A percentile compares a stretch with the other conserved stretches of the same genome.
Conservation (phyloP, 2,113 vertebrate genomes). For the Lethenteron camtschaticum region DNA sequence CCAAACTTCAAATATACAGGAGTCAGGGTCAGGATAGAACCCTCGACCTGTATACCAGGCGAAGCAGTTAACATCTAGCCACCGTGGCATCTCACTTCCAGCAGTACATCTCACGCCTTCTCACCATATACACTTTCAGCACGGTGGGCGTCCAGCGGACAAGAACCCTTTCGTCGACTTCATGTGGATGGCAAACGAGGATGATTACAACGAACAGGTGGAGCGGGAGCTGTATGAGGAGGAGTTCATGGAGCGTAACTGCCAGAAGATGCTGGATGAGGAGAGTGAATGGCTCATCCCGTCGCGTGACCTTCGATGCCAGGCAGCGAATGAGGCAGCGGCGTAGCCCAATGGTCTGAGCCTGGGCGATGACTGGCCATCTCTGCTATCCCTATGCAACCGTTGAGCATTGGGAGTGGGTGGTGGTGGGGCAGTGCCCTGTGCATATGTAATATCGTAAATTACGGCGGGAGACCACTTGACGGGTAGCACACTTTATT, state of each 20-base stretch:
- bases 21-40: too few species aligned
- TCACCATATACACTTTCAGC: too few species aligned
- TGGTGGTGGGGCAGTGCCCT: too few species aligned
- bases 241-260: conserved; percentile 83
- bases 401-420: background rate
- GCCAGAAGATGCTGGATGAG: conserved; percentile 96
- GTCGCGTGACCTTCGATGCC: conserved; percentile 53
- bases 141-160: background rate
- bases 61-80: too few species aligned
- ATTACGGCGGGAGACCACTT: too few species aligned
- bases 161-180: conserved; percentile 71
- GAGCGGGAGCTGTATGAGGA: conserved; percentile 89
- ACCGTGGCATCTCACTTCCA: too few species aligned
- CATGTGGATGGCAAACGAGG: conserved; percentile 56
- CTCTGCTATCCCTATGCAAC: background rate
- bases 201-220: conserved; percentile 18
- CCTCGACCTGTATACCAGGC: too few species aligned
- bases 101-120: too few species aligned
- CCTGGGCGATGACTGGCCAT: conserved; percentile 17
- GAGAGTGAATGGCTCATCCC: conserved; percentile 97
- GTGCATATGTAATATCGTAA: too few species aligned
- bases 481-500: too few species aligned
- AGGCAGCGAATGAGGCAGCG: conserved; percentile 53
- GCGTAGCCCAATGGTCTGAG: conserved; percentile 69
- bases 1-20: too few species aligned